Evolutionary conservation across 2,797 vertebrate genomes (phyloP).

Genomic region (Eulemur albifrons): DNA sequence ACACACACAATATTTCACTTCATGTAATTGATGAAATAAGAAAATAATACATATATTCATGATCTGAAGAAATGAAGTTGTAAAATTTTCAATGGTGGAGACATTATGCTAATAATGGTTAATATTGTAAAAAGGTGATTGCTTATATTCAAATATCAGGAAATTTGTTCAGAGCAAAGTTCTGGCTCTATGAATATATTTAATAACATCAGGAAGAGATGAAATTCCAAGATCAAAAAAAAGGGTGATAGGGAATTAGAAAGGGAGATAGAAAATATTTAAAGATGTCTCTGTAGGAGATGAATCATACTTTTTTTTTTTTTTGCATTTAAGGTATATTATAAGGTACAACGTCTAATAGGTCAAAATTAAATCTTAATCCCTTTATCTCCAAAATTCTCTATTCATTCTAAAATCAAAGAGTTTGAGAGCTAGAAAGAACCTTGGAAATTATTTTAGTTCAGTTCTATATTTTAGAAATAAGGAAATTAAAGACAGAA

Average conservation of each 20-base stretch:
- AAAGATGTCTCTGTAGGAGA: not conserved
- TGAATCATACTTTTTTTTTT: not conserved
- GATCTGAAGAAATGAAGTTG: not conserved
- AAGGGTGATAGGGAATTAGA: not conserved
- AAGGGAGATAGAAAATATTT: not conserved
- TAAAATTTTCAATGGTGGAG: not conserved
- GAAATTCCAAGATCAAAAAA: not conserved
- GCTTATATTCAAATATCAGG: not conserved
- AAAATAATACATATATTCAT: not conserved
- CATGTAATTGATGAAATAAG: not conserved
- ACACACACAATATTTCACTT: not conserved
- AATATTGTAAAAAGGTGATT: not conserved
- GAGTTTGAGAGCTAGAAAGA: not conserved
- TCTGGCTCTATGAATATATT: not conserved
- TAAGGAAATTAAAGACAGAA: not conserved
- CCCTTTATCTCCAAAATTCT: not conserved
- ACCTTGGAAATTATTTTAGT: not conserved
- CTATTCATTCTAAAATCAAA: not conserved
- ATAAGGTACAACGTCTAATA: not conserved
- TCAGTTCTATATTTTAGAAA: not conserved
- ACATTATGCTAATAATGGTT: not conserved
- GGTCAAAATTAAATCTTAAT: conserved; percentile 5
- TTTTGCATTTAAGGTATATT: not conserved
- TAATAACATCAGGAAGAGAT: not conserved
- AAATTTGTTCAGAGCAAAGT: not conserved